Percentiles rank a stretch among this genome's conserved stretches.
These are phyloP conservation scores for Campodea augens DNA, from an alignment of 1,140 invertebrate species.

Conservation along the genomic window DNA sequence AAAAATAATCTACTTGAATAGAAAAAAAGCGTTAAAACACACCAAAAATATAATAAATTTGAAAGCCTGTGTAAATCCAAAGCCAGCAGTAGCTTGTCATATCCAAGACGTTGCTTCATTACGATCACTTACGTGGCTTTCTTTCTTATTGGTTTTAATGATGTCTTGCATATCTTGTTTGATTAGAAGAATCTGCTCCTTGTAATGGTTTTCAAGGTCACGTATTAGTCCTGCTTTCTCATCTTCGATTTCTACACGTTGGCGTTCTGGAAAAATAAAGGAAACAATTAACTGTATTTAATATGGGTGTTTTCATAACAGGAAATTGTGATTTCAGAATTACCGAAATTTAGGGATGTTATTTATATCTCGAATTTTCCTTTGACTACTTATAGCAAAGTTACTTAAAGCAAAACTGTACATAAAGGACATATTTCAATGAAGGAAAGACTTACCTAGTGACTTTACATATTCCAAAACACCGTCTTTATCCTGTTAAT, in stretches of 20 bases:
- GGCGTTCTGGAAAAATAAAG: conserved; percentile 22
- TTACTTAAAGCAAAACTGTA: too few species aligned
- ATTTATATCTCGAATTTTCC: neutral
- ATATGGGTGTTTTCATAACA: neutral
- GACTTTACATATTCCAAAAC: too few species aligned
- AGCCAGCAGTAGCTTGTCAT: neutral
- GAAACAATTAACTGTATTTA: conserved; percentile 4
- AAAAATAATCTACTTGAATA: neutral
- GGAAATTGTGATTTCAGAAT: conserved; percentile 1
- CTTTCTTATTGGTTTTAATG: conserved; percentile 7
- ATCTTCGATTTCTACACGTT: conserved; percentile 30
- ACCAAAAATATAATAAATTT: neutral
- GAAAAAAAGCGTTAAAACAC: neutral
- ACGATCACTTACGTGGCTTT: conserved; percentile 16
- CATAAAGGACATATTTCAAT: too few species aligned
- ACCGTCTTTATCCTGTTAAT: too few species aligned
- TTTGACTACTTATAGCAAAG: too few species aligned
- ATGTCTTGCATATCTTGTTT: conserved; percentile 13
- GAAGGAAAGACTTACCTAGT: too few species aligned
- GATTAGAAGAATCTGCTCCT: conserved; percentile 27
- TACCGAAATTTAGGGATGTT: neutral
- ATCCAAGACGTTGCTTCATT: neutral
- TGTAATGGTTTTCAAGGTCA: conserved; percentile 29
- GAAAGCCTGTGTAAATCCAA: neutral
- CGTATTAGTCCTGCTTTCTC: conserved; percentile 32